Evolutionary conservation across 2,113 vertebrate species (phyloP).

Genomic region (Noctilio leporinus): DNA sequence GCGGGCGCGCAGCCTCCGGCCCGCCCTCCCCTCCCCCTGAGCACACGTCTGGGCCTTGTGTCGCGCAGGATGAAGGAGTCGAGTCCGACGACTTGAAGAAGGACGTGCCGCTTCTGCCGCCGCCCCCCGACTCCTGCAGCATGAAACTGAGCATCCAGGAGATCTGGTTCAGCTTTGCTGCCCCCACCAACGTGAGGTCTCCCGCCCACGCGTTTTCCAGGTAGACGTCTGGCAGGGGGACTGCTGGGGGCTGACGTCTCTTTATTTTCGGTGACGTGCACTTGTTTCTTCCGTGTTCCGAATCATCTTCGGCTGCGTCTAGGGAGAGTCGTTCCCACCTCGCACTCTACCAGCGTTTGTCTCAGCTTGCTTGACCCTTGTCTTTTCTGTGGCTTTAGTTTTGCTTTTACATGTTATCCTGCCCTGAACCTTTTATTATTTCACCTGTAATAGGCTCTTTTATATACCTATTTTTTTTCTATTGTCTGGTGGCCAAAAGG

Average conservation of each 20-base stretch:
- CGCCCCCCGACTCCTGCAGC: conserved; percentile 97
- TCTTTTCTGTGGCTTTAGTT: background rate
- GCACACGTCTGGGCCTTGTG: background rate
- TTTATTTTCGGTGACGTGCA: background rate
- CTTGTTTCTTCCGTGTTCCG: background rate
- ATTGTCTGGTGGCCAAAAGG: background rate
- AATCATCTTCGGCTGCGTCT: background rate
- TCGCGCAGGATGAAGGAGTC: conserved; percentile 93
- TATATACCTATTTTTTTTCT: background rate
- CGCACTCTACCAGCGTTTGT: background rate
- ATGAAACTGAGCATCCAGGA: conserved; percentile 97
- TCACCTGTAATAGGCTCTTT: background rate
- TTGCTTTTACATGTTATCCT: background rate
- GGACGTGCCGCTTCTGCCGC: conserved; percentile 95
- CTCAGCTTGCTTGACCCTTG: background rate
- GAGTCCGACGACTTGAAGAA: conserved; percentile 98
- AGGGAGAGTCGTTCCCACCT: background rate
- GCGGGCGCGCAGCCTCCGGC: no score
- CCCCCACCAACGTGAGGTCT: conserved; percentile 95
- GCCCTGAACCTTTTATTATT: background rate
- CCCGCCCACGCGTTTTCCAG: conserved; percentile 90
- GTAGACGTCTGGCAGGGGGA: conserved; percentile 69
- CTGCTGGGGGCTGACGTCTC: background rate
- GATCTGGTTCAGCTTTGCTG: conserved; percentile 99
- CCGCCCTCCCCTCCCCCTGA: no score